A percentile compares a stretch with the other conserved stretches of the same genome.
Conservation (phyloP, 2,113 vertebrate species). For the Cinclus mexicanus region DNA sequence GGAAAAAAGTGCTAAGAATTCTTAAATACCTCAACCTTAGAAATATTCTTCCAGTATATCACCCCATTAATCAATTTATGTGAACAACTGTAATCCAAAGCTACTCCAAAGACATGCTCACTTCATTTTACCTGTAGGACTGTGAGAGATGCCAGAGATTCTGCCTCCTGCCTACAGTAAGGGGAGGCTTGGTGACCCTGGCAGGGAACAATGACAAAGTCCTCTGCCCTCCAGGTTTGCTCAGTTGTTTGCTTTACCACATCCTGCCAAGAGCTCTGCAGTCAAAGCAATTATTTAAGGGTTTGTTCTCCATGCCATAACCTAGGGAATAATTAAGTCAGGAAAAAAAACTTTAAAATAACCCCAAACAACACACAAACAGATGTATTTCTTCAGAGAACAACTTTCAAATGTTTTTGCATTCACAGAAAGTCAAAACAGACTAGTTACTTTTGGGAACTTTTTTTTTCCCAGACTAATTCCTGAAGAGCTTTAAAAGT, state of each 20-base stretch:
- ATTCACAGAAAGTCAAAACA: background rate
- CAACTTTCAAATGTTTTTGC: background rate
- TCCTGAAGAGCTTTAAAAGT: constrained; percentile 22
- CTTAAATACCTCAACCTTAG: background rate
- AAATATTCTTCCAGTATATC: background rate
- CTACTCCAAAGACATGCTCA: background rate
- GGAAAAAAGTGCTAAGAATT: background rate
- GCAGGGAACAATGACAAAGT: background rate
- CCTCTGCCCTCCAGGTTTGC: background rate
- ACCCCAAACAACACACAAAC: background rate
- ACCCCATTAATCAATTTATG: background rate
- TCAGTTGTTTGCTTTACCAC: background rate
- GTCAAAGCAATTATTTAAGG: background rate
- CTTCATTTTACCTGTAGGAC: background rate
- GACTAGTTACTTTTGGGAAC: background rate
- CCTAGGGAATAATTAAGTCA: background rate
- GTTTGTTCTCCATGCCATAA: background rate
- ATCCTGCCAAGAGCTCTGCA: background rate
- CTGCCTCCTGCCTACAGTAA: background rate
- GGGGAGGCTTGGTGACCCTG: background rate
- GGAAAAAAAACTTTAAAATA: background rate
- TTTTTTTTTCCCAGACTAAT: background rate
- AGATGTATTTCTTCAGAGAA: background rate
- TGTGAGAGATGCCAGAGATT: background rate
- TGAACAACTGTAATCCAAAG: background rate